Base-by-base conservation (phyloP, 2,113 vertebrate genomes). In the Hiodon tergisus region DNA sequence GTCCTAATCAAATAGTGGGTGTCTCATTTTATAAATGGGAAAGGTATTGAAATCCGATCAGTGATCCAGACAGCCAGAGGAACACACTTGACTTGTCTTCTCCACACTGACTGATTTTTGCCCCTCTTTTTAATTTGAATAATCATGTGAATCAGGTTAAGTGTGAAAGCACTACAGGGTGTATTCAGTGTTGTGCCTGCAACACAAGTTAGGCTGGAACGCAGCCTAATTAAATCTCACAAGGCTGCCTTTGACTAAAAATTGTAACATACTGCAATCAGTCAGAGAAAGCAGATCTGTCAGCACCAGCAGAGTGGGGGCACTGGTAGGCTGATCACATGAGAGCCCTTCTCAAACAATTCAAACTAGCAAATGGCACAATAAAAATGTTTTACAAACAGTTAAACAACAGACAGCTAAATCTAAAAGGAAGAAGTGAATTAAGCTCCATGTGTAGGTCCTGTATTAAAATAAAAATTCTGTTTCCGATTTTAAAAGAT, bases 201-300 rank as follows among this genome's bases (percentile, higher is more conserved):
- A 60, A 61, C 57, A 31, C 17, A 51, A 48, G 74, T 75, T 63
- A 76, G 67, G 13, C 8, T 62, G 50, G 59, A 76, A 62, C 52
- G 63, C 59, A 65, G 59, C 68, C 71, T 76, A 76, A 76, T 76
- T 59, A 55, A 71, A 71, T 71, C 59, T 71, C 68, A 17, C 13
- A 48, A 71, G 60, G 53, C 75, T 46, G 31, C 59, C 52, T 65
- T 55, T 70, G 68, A 71, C 55, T 65, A 65, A 47, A 76, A 71
- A 62, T 53, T 31, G 67, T 61, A 76, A 71, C 16, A 17, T 71
- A 61, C 58, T 70, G 68, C 51, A 76, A 71, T 76, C 75, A 57
- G 62, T 76, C 75, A 76, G 59, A n/a, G 67, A 52, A 17, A 50
- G 50, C 13, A 1, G 10, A 51, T 58, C 75, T 76, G 75, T 76